Base-by-base conservation (phyloP, 2,888 invertebrate genomes). In the Asteroscopus sphinx region DNA sequence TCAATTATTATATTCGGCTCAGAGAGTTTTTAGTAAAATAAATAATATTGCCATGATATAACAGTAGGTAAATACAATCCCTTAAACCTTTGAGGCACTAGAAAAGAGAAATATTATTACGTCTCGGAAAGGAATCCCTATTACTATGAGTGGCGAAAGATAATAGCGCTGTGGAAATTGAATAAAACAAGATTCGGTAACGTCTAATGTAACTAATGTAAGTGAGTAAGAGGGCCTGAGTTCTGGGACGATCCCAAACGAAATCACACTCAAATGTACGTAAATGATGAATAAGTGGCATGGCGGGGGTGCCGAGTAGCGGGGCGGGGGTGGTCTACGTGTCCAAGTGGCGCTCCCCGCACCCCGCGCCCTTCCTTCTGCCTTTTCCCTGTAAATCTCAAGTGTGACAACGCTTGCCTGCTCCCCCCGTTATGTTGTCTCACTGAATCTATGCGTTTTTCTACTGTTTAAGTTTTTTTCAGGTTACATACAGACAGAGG, bases 191-290 rank as follows among this genome's bases (percentile, higher is more conserved):
- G 86, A 88, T 90, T 88, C 86, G 84, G 83, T 86, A 85, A 85
- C 84, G 82, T 85, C 81, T 86, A 87, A 89, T 87, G 85, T 90
- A 86, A 89, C 87, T 88, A 89, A 89, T 89, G 87, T 89, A 88
- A 89, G 85, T 83, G 86, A 87, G 86, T 83, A 83, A 84, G 85
- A 86, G 87, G 82, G 79, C 64, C 81, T 73, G 81, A 85, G 83
- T 87, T 85, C 83, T 80, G 79, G 80, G 86, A 86, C 85, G 84
- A 87, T 90, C 86, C 87, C 86, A 87, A 90, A 90, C 88, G 86
- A 91, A 92, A 93, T 92, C 92, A 90, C 89, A 90, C 91, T 90
- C 88, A 89, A 91, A 91, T 89, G 89, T 90, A 89, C 87, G 85
- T 87, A 92, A 92, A 91, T 91, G 91, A 91, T 90, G 91, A 90